Base-by-base conservation (phyloP, 2,113 vertebrate species). In the Todiramphus chloris region DNA sequence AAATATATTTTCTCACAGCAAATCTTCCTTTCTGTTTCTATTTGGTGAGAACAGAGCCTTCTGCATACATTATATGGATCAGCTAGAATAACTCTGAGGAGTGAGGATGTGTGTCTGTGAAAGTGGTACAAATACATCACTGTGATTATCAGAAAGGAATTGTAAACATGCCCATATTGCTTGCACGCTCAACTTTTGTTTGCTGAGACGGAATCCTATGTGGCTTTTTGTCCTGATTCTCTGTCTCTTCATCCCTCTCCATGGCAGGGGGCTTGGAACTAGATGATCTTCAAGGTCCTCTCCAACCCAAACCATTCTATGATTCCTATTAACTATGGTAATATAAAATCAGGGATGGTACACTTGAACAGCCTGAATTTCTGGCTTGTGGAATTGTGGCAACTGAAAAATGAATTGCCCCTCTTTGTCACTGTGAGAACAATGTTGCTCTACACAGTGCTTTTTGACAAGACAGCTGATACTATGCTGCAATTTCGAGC, bases 1-100 rank as follows among this genome's bases (percentile, higher is more conserved):
- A 91, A 93, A 28, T 21, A 93, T 25, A 13, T 85, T 94, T 92
- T 96, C 81, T 66, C 64, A 69, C 85, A 92, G 93, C 83, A 95
- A 83, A 95, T 95, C 82, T 72, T 94, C 24, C 68, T 93, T 97
- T 96, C 76, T 92, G 56, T 96, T 93, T 96, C 94, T 95, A 19
- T 89, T 93, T 96, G 84, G 63, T 93, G 81, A 95, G 93, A 95
- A 91, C 53, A 39, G 72, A 92, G 83, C 70, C 67, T 96, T 89
- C 86, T 96, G 94, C 90, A 91, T 97, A 79, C 53, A 81, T 94
- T 95, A 94, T 53, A 90, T 44, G 72, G 84, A 94, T 92, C 91
- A 91, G 62, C 88, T 96, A 92, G 93, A 94, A 83, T 83, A 33
- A 62, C 70, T 80, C 72, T 85, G 68, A 83, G 67, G 85, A 91